Evolutionary conservation across 2,797 vertebrate genomes (phyloP), one percentile per base, ranked within the genome.

Genomic region (Cichlasoma orientale): DNA sequence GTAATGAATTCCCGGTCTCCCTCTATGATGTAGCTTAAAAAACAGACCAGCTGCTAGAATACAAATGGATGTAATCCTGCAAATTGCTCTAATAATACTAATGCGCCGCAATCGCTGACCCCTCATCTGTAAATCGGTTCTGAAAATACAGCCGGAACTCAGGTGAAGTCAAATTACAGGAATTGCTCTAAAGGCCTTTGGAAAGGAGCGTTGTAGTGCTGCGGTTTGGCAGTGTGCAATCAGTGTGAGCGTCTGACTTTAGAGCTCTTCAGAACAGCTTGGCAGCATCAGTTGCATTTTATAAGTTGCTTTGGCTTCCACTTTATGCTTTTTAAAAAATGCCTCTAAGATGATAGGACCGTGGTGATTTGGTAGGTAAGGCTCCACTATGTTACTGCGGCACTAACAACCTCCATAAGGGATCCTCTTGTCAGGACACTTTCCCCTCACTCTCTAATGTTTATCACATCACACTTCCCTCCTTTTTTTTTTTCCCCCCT

Each of bases 11-110:
- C 50, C 21, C 31, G 5, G 27, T 54, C 21, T 11, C 52, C 53
- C 12, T 59, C 18, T 14, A 18, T 78, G 47, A 76, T 83, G 31
- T 36, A 70, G 73, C 69, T 77, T 83, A 50, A 79, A 85, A 36
- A 84, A 82, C 50, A 81, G 23, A 82, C 4, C 76, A 80, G 58
- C 69, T 84, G 73, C 41, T 74, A 9, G 16, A 84, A 76, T 74
- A 56, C 78, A 89, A 91, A 86, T 80, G 69, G 47, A n/a, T 57
- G 23, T 79, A 85, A 92, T 93, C 72, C 61, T 80, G 88, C 80
- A 84, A 85, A 92, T 90, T 79, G 74, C 72, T 80, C 47, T 5
- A 9, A 77, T 72, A 29, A 85, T 69, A 56, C 44, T 69, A 74
- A 80, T 74, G 53, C 78, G 57, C 23, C 18, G 52, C 77, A 71